Base-by-base conservation (phyloP, 2,888 invertebrate species). In the Leuctra nigra region DNA sequence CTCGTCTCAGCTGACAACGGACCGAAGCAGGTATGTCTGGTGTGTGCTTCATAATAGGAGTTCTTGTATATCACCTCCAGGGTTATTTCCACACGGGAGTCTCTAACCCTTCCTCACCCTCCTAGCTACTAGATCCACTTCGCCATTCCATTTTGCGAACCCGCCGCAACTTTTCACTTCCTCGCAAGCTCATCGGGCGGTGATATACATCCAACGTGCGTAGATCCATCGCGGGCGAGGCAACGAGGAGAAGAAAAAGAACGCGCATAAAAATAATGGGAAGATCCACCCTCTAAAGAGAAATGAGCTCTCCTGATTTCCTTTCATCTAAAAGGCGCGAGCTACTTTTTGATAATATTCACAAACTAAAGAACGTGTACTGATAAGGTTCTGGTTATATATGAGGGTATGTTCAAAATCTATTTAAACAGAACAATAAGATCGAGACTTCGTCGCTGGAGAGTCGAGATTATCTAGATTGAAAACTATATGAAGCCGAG, bases 291-390 rank as follows among this genome's bases (percentile, higher is more conserved):
- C 20, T 18, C 6, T 6, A 23, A 22, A 44, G 44, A 44, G 44
- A 44, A 44, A 44, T 44, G 44, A 20, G 44, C 44, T 16, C 44
- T 20, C 18, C 44, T 44, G 44, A 44, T 44, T 44, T 44, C 44
- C 44, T 44, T 44, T 44, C 44, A 23, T 22, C 20, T 20, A 6
- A 9, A 23, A 4, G 4, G 39, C 3, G 39, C 39, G 18, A n/a
- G 4, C 23, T 44, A 7, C 38, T 38, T 14, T 29, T 38, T 20
- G 44, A 20, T 44, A 44, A 44, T 44, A 44, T 44, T 44, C 22
- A 44, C 44, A 22, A 44, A 44, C 44, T 44, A 18, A 44, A 23
- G 23, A n/a, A n/a, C n/a, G 22, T 4, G 11, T 7, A 29, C 11
- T 7, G 29, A 29, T 29, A 29, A 29, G 29, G 11, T 7, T n/a